phyloP scores from a whole-genome alignment of 2,888 invertebrate genomes.

The Cepaea hortensis region DNA sequence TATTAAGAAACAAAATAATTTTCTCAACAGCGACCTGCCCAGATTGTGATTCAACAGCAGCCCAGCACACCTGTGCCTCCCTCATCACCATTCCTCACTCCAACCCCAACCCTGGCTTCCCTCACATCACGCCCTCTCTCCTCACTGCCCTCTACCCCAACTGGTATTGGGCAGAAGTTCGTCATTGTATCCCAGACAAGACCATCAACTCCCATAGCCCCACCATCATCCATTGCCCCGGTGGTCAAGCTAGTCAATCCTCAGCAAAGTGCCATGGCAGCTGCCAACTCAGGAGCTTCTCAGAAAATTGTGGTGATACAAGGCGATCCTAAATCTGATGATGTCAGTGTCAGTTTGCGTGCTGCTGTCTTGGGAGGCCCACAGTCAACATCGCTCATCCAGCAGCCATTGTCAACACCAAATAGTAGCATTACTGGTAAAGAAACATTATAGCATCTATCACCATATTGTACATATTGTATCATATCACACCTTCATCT shows the following conservation, averaged over 20 bases:
- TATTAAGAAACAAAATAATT: not conserved
- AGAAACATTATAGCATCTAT: slow-evolving; percentile 37
- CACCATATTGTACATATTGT: not conserved
- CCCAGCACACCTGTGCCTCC: slow-evolving; percentile 51
- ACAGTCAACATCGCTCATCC: not conserved
- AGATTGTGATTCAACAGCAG: slow-evolving; percentile 64
- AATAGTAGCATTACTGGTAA: slow-evolving; percentile 35
- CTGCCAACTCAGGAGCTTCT: slow-evolving; percentile 38
- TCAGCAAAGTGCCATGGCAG: slow-evolving; percentile 45
- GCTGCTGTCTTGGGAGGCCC: slow-evolving; percentile 6
- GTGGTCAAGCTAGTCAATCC: slow-evolving; percentile 63
- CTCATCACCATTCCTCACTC: slow-evolving; percentile 45
- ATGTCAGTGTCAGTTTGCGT: not conserved
- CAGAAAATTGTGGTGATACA: slow-evolving; percentile 55
- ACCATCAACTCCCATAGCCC: slow-evolving; percentile 53
- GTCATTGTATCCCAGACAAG: slow-evolving; percentile 69
- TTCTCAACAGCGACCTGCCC: slow-evolving; percentile 56
- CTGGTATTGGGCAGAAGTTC: slow-evolving; percentile 63
- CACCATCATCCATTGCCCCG: slow-evolving; percentile 55
- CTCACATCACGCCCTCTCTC: slow-evolving; percentile 36
- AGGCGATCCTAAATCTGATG: slow-evolving; percentile 33
- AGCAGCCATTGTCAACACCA: not conserved
- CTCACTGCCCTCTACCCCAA: slow-evolving; percentile 53
- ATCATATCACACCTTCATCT: too few relatives aligned
- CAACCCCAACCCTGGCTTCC: slow-evolving; percentile 31